These are phyloP conservation scores for Drosophila rubida DNA, from an alignment of 2,888 invertebrate species.

Conservation along the genomic window DNA sequence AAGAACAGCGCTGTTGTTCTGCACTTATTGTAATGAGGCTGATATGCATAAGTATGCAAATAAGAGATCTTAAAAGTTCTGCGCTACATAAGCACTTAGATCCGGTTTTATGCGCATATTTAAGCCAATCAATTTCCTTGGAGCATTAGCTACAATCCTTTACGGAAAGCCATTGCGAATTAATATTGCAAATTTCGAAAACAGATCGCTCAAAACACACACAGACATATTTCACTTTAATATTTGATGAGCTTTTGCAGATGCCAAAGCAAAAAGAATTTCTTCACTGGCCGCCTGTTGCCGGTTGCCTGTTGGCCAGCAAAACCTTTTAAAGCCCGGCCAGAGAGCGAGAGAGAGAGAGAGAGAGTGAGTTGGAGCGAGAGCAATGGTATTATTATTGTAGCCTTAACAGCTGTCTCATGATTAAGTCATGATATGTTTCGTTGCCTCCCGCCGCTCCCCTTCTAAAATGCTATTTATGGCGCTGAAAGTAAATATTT, in stretches of 20 bases:
- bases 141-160: constrained; percentile 43
- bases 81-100: constrained; percentile 1
- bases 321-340: neutral
- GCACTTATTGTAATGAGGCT: neutral
- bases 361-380: neutral
- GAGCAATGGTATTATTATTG: constrained; percentile 11
- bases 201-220: constrained; percentile 27
- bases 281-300: constrained; percentile 49
- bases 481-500: constrained; percentile 42
- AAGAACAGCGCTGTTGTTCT: neutral
- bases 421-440: constrained; percentile 62
- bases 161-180: constrained; percentile 26
- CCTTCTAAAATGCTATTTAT: constrained; percentile 20
- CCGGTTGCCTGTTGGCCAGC: constrained; percentile 43
- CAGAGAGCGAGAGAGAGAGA: neutral
- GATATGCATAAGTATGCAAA: constrained; percentile 12
- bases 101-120: constrained; percentile 63
- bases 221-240: constrained; percentile 25
- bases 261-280: constrained; percentile 15
- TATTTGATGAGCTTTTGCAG: constrained; percentile 46
- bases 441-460: neutral
- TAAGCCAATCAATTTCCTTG: constrained; percentile 37
- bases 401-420: constrained; percentile 48
- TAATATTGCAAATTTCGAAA: constrained; percentile 42
- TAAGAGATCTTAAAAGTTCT: constrained; percentile 22